Evolutionary conservation across 2,113 vertebrate genomes (phyloP), one percentile per base, ranked within the genome.

Genomic region (Phalacrocorax aristotelis): DNA sequence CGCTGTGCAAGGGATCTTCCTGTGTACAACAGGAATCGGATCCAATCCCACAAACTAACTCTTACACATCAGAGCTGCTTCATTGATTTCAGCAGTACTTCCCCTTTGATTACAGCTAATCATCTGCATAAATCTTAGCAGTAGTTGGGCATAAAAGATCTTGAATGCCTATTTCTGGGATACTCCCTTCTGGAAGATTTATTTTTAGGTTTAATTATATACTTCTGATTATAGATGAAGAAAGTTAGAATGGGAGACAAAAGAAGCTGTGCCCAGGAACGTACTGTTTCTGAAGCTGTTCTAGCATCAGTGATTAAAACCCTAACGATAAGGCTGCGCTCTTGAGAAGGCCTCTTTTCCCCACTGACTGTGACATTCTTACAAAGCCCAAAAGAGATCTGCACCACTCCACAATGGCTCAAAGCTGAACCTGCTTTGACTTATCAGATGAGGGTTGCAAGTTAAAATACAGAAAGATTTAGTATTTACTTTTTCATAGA

Each of bases 131-230:
- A 91, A 90, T 79, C 91, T 91, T 89, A 68, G 78, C 72, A 83
- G 69, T 54, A 93, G 34, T 40, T 9, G n/a, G 66, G 61, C 65
- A 82, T 13, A 65, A 89, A 89, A 94, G 74, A 91, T 77, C 72
- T 66, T 62, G 20, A 85, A 84, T 0, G 13, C 52, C 78, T 94
- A 93, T 96, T 97, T 96, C 78, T 94, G 76, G 66, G 48, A 93
- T 77, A 70, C 58, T 94, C 49, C 25, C 70, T 91, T 95, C 78
- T 85, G 70, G 36, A 94, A 94, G 92, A 76, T 90, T 93, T 96
- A 88, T 96, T 96, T 97, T 96, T 95, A 94, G 95, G 54, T 54
- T 91, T 91, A 95, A 96, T 97, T 95, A 97, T 68, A 88, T 55
- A 57, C 70, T 92, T 91, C 70, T 90, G 82, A 72, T 89, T 93